phyloP scores from a whole-genome alignment of 37 sponge, comb jelly and placozoan species.

The Agelas oroides region DNA sequence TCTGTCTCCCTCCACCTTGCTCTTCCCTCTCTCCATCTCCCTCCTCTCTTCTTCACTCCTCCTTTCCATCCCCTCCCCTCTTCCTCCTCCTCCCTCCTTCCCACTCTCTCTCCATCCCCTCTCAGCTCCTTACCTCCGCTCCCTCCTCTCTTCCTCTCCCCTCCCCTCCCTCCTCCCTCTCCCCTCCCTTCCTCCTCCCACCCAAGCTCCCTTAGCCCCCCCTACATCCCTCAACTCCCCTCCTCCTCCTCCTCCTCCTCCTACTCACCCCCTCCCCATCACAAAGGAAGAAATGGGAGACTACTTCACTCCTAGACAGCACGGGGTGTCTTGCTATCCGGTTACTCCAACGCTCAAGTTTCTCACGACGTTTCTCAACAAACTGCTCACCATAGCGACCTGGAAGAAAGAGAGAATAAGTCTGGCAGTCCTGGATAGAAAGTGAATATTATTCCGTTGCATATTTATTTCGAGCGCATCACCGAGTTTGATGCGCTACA shows the following conservation, averaged over 20 bases:
- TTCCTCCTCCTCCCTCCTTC: too few species aligned
- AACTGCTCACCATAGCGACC: slow-evolving; percentile 93
- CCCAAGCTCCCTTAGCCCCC: slow-evolving; percentile 1
- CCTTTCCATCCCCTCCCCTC: neutral
- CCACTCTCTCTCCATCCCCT: neutral
- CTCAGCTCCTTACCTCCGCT: slow-evolving; percentile 1
- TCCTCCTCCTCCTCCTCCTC: slow-evolving; percentile 52
- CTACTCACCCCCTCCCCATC: slow-evolving; percentile 58
- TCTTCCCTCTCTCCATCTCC: neutral
- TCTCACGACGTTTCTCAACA: slow-evolving; percentile 89
- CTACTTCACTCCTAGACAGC: slow-evolving; percentile 78
- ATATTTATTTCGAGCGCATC: too few species aligned
- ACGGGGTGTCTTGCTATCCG: slow-evolving; percentile 96
- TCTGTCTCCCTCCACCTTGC: neutral
- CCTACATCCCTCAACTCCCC: slow-evolving; percentile 10
- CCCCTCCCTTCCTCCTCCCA: too few species aligned
- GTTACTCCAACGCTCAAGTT: slow-evolving; percentile 94
- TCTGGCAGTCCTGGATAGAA: neutral
- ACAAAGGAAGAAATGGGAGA: slow-evolving; percentile 77
- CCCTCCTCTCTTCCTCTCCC: slow-evolving; percentile 48
- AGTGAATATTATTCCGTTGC: too few species aligned
- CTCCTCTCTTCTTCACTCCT: neutral
- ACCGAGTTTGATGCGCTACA: too few species aligned
- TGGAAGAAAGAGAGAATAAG: neutral
- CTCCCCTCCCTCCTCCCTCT: slow-evolving; percentile 53